Evolutionary conservation across 1,140 invertebrate species (phyloP), one percentile per base, ranked within the genome.

Genomic region (Vollenhovia emeryi): DNA sequence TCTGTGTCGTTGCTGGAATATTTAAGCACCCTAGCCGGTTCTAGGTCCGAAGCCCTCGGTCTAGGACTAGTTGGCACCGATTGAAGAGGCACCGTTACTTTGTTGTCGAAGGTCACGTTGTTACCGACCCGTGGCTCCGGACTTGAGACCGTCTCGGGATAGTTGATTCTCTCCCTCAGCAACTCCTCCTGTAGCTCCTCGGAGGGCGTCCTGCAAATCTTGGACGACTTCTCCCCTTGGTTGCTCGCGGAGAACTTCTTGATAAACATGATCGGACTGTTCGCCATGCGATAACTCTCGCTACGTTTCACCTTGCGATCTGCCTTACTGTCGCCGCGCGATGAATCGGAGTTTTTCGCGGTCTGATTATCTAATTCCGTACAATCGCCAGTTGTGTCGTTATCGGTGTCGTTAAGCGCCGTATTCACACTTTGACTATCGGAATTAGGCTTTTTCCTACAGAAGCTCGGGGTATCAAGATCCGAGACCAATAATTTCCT

Each of bases 221-320:
- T 94, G 15, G 90, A 89, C 24, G 93, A 88, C 62, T 92, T 94
- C 9, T 93, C 93, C 0, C 87, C 50, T 59, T 86, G 79, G 18
- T 88, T 89, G 0, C 83, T 87, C 66, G 60, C n/a, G 0, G 93
- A 93, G 43, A 95, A 91, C 48, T 94, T 95, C 73, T 93, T 94
- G 45, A 95, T 94, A 7, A 96, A 96, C 94, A 96, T 95, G 82
- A 96, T 95, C 2, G 96, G 96, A 60, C 96, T 96, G 94, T 98
- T 98, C 1, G 98, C 98, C 93, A 98, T 96, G 84, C 97, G 96
- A 92, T 98, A 98, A 94, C 97, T 98, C 92, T 98, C 97, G 92
- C 97, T 98, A 60, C 98, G 96, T 94, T 98, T 98, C 36, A 98
- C 95, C 93, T 96, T 96, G 45, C 93, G 95, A 27, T 88, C 88